Conservation (phyloP, 1,140 invertebrate species). For the Heliconius eleuchia region DNA sequence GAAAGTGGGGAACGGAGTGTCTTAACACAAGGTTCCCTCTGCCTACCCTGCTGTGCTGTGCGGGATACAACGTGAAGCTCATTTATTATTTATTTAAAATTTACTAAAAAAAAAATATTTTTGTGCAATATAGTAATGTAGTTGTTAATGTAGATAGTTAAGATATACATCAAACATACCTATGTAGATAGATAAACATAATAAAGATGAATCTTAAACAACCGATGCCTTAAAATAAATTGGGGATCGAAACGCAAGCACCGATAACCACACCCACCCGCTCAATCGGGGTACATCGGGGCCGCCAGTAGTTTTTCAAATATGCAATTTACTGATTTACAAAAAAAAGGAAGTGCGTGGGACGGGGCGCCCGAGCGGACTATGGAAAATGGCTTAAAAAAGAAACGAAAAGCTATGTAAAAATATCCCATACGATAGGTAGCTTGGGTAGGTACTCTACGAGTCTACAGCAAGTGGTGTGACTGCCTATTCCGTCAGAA, state of each 20-base stretch:
- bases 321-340: conserved; percentile 80
- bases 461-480: conserved; percentile 61
- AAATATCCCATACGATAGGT: conserved; percentile 1
- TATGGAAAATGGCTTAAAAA: conserved; percentile 72
- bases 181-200: neutral
- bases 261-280: conserved; percentile 45
- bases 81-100: too few species aligned
- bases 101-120: too few species aligned
- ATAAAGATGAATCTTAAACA: neutral
- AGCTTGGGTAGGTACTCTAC: neutral
- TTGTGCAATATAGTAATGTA: neutral
- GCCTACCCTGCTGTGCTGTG: too few species aligned
- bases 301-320: conserved; percentile 74
- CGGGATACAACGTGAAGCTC: too few species aligned
- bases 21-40: too few species aligned
- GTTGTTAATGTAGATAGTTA: neutral
- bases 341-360: conserved; percentile 61
- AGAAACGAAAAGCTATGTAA: conserved; percentile 51
- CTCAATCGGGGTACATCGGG: conserved; percentile 57
- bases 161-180: neutral
- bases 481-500: conserved; percentile 1
- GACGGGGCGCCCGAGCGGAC: conserved; percentile 58
- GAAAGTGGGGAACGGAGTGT: too few species aligned
- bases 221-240: conserved; percentile 43
- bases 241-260: conserved; percentile 40